Evolutionary conservation across 2,113 vertebrate species (phyloP), one percentile per base, ranked within the genome.

Genomic region (Electrona antarctica): DNA sequence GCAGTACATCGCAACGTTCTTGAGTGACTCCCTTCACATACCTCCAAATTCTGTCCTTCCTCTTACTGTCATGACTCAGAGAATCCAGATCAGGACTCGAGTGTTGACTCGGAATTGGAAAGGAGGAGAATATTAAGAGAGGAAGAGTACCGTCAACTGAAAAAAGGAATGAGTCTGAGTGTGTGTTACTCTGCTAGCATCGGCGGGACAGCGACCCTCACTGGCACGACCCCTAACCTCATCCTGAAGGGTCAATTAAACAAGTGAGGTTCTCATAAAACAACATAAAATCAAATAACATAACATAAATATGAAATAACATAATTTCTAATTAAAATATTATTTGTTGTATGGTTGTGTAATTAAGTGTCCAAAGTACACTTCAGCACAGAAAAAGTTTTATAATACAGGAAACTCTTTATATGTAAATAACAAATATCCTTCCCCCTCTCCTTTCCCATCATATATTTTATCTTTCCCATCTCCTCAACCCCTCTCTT

Each of bases 131-230:
- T 6, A 2, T 81, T 11, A 0, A 14, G 64, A 15, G 90, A 88
- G 0, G 0, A 65, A 1, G 93, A 93, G 15, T 94, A 97, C 49
- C 12, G 50, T 0, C 80, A 57, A 3, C 51, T 98, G 47, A 92
- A 74, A 85, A 96, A 97, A 88, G 95, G 95, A 15, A 93, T 98
- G 93, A 95, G 92, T 76, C 92, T 99, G 45, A 90, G 86, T 0
- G 93, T 99, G 72, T 97, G 96, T 76, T 99, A 98, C 69, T 89
- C 97, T 0, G 88, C 97, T 84, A 99, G 96, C 87, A 98, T 99
- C 0, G 97, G 97, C 8, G 97, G 97, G 55, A 97, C 94, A 0
- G 96, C 97, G 60, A 98, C 97, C 0, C 91, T 98, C 72, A 99
- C 97, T 0, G 97, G 97, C 63, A 98, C 96, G 2, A 90, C 94